phyloP scores from a whole-genome alignment of 2,797 vertebrate genomes.

The Lophura swinhoii region DNA sequence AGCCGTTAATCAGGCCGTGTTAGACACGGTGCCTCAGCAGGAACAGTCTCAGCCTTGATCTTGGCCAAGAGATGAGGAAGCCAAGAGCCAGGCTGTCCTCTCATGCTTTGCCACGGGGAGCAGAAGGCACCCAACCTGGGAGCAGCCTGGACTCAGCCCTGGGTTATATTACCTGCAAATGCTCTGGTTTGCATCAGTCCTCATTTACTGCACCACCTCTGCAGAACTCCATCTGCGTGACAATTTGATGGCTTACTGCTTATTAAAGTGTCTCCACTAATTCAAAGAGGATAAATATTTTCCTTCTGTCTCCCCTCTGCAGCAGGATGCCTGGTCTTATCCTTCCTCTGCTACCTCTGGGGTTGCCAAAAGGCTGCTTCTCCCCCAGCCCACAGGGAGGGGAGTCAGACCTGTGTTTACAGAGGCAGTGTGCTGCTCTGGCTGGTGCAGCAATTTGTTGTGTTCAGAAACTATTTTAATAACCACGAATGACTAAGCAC shows the following conservation, averaged over 20 bases:
- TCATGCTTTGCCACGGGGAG: not conserved
- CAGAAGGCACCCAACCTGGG: not conserved
- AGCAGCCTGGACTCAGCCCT: not conserved
- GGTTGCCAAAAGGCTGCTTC: not conserved
- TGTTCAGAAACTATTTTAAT: slow-evolving; percentile 58
- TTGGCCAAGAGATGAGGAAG: slow-evolving; percentile 5
- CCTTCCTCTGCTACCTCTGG: not conserved
- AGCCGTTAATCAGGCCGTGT: not conserved
- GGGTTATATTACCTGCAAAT: not conserved
- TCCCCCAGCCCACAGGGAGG: not conserved
- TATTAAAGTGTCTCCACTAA: not conserved
- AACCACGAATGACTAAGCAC: slow-evolving; percentile 25
- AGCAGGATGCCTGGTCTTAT: not conserved
- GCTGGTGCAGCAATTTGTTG: slow-evolving; percentile 44
- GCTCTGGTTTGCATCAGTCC: not conserved
- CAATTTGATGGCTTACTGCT: not conserved
- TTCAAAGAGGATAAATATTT: not conserved
- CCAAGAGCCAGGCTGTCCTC: not conserved
- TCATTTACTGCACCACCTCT: not conserved
- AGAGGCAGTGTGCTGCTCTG: slow-evolving; percentile 5
- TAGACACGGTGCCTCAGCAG: rapidly evolving
- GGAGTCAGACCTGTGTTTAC: not conserved
- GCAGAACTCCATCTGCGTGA: not conserved
- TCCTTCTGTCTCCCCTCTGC: not conserved
- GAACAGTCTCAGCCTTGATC: not conserved